Evolutionary conservation across 2,888 invertebrate species (phyloP), one percentile per base, ranked within the genome.

Genomic region (Chorisops tibialis): DNA sequence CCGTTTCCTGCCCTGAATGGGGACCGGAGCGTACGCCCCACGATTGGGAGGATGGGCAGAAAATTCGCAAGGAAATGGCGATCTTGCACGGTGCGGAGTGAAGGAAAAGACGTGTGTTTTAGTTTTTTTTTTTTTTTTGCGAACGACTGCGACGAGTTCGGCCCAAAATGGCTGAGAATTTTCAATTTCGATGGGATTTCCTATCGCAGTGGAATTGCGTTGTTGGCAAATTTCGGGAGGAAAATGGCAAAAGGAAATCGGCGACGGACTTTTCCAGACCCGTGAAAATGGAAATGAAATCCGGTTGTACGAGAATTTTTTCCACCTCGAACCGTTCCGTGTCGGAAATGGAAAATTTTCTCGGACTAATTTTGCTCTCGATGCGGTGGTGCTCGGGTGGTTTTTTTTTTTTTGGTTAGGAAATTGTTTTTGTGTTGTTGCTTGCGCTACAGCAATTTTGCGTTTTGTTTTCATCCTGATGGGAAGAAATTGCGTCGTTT

Each of bases 81-180:
- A 43, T 41, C 14, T 16, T 38, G 37, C 38, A 38, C 41, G 56
- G 18, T 30, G 45, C n/a, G n/a, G n/a, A n/a, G n/a, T n/a, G n/a
- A n/a, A n/a, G n/a, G n/a, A n/a, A n/a, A n/a, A n/a, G n/a, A n/a
- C n/a, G 43, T 19, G 11, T n/a, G 16, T 21, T 54, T 11, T 30
- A 41, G 5, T 5, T 30, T 30, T 30, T 2, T 2, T 30, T 30
- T 30, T 30, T 30, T 30, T 30, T 16, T 11, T 3, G 22, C 14
- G 41, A 41, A 3, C 18, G 30, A 30, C 5, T 5, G 30, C 56
- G 43, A 45, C 14, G 11, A 12, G 30, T 9, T 18, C 45, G 43
- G 24, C 56, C 43, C 56, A 56, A 56, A 45, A 56, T 56, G 56
- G 56, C 56, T 56, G 56, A 56, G 45, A 22, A 12, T 24, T 35